These are phyloP conservation scores for Hylaea fasciaria DNA, from an alignment of 2,888 invertebrate species.

Conservation along the genomic window DNA sequence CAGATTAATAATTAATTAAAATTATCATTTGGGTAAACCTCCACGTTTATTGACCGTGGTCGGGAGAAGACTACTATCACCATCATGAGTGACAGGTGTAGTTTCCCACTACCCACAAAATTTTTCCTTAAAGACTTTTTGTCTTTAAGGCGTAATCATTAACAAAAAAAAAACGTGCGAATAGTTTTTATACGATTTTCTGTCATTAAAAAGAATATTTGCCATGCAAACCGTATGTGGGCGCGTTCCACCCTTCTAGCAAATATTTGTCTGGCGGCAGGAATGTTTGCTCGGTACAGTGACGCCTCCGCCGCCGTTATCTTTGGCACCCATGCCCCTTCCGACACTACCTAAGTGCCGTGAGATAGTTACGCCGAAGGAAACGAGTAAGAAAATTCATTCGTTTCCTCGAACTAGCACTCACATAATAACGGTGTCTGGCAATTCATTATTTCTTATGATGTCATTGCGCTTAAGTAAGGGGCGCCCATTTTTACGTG, in stretches of 20 bases:
- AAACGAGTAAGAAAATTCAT: neutral
- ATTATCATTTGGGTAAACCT: neutral
- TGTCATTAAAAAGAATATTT: slow-evolving; percentile 27
- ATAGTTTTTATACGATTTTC: slow-evolving; percentile 1
- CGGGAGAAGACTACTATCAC: too few species aligned
- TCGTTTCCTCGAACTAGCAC: neutral
- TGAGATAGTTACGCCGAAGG: slow-evolving; percentile 1
- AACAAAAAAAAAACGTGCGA: too few species aligned
- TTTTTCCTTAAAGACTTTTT: too few species aligned
- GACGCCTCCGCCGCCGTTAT: slow-evolving; percentile 37
- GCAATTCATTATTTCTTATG: slow-evolving; percentile 1
- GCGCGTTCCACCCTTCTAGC: slow-evolving; percentile 27
- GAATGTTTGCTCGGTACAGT: slow-evolving; percentile 38
- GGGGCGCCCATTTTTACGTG: too few species aligned
- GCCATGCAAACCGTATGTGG: slow-evolving; percentile 23
- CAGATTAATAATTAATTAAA: neutral
- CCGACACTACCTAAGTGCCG: slow-evolving; percentile 8
- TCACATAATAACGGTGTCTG: too few species aligned
- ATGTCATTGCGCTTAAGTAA: too few species aligned
- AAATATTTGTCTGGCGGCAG: slow-evolving; percentile 37
- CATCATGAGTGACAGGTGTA: too few species aligned
- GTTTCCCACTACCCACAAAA: too few species aligned
- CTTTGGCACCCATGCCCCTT: slow-evolving; percentile 38
- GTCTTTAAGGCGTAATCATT: too few species aligned
- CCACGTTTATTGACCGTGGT: too few species aligned